Evolutionary conservation across 2,797 vertebrate genomes (phyloP).

Genomic region (Acridotheres tristis): DNA sequence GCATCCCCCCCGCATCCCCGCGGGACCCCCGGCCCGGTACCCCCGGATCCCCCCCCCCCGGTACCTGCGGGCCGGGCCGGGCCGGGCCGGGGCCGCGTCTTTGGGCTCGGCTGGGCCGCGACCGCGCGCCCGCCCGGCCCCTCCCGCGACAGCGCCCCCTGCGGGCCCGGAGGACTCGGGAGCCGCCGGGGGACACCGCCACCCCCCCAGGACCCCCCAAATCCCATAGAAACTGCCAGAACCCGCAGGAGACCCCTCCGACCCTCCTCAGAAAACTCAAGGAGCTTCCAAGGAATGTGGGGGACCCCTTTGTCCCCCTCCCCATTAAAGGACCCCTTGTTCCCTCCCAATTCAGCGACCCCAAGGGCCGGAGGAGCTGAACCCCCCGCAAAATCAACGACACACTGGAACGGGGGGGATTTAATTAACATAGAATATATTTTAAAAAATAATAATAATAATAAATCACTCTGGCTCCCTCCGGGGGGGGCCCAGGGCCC

Average conservation of each 20-base stretch:
- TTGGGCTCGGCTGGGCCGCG: neutral
- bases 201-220: neutral
- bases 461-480: conserved; percentile 52
- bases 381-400: neutral
- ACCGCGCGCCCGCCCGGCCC: neutral
- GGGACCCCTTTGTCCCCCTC: neutral
- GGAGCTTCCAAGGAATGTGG: neutral
- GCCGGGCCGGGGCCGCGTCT: neutral
- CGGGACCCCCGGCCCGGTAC: neutral
- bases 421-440: conserved; percentile 57
- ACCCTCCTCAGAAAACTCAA: neutral
- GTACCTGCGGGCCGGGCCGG: neutral
- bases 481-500: neutral
- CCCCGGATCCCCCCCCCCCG: neutral
- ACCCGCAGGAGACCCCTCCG: neutral
- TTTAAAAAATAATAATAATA: conserved; percentile 62
- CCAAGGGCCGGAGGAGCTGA: neutral
- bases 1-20: neutral
- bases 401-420: too few species aligned
- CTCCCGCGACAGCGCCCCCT: neutral
- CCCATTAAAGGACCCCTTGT: neutral
- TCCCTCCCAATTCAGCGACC: neutral
- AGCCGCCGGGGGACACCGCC: neutral
- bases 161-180: neutral
- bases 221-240: too few species aligned